Base-by-base conservation (phyloP, 2,888 invertebrate species). In the Acanthosoma haemorrhoidale region DNA sequence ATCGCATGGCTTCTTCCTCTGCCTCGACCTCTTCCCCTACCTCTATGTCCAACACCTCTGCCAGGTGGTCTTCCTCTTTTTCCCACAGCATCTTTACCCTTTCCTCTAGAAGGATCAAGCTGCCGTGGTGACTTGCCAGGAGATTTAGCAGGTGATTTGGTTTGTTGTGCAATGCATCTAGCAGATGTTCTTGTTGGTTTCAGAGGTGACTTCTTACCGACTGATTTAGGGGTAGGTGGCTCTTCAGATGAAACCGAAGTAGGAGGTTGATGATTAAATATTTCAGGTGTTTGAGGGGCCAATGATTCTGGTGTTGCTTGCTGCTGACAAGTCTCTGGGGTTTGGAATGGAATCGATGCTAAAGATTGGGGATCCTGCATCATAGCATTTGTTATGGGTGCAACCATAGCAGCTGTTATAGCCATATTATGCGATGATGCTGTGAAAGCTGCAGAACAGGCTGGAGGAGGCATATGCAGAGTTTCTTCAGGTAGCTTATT, bases 371-470 rank as follows among this genome's bases (percentile, higher is more conserved):
- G 73, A 57, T 77, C 76, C 72, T 77, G 77, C 1, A 75, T 72
- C 4, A 78, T 78, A 21, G 76, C 72, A 4, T 84, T 83, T 51
- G 74, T 61, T 36, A 76, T 78, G 3, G 89, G 86, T 63, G 90
- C 89, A 13, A 91, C 89, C 86, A 91, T 89, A 2, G 90, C 89
- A 9, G 90, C 88, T 0, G 91, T 91, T 11, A 92, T 80, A 1
- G 90, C 90, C 82, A 92, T 86, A 77, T 91, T 92, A 78, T 91
- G 91, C 70, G 90, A 88, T 0, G 91, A 90, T 6, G 91, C 88
- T 1, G 91, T 91, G 78, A 92, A 92, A 2, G 92, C 88, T 5
- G 91, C 91, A 5, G 86, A 85, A 77, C 88, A 88, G 0, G 87
- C 81, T 4, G 85, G 82, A 15, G 73, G 73, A 4, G 84, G 82